A percentile compares a stretch with the other conserved stretches of the same genome.
Conservation (phyloP, 2,113 vertebrate species). For the Corythoichthys intestinalis region DNA sequence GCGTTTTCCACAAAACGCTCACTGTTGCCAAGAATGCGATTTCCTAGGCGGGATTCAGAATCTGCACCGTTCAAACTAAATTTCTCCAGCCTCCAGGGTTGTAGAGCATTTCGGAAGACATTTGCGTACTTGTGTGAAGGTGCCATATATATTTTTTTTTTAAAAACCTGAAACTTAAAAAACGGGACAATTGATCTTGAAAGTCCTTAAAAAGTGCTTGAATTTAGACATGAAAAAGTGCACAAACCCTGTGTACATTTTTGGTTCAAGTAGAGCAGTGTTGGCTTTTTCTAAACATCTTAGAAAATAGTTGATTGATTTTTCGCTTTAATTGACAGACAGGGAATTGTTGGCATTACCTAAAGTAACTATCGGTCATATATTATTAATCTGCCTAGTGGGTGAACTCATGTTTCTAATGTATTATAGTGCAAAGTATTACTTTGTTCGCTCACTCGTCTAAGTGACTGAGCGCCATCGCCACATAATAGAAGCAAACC, state of each 20-base stretch:
- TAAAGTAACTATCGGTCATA: conserved; percentile 35
- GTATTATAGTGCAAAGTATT: neutral
- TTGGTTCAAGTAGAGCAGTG: neutral
- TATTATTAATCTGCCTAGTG: conserved; percentile 42
- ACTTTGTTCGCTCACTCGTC: neutral
- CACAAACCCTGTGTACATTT: neutral
- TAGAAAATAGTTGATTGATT: neutral
- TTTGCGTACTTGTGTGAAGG: no score
- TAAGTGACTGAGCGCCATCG: neutral
- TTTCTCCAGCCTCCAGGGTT: no score
- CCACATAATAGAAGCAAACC: neutral
- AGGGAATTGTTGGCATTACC: conserved; percentile 28
- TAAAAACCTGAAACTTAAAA: no score
- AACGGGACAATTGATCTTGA: no score
- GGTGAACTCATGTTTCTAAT: neutral
- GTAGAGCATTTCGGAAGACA: no score
- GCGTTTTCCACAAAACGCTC: no score
- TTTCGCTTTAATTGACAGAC: neutral
- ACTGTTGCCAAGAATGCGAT: no score
- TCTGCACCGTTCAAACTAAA: no score
- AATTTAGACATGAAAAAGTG: no score
- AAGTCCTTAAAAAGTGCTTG: no score
- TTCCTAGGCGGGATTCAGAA: no score
- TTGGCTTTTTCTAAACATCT: neutral
- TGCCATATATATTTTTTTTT: no score